Evolutionary conservation across 2,888 invertebrate species (phyloP), one percentile per base, ranked within the genome.

Genomic region (Daptonema setosum): DNA sequence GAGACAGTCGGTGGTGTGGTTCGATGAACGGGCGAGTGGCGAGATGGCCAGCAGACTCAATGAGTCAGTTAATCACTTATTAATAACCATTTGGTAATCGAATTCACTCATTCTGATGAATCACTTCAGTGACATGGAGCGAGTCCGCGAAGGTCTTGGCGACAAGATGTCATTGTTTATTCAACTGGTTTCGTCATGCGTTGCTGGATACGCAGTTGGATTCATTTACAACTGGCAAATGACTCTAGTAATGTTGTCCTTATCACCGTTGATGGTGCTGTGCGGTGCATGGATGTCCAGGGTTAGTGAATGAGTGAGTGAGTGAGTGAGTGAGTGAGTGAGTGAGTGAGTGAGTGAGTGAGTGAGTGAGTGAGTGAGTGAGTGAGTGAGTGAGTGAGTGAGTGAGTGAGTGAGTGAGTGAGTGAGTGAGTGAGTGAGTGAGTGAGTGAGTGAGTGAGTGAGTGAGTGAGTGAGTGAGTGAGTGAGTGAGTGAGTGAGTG

Each of bases 201-300:
- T 75, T 2, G 66, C 71, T 41, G 74, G 75, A 1, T 73, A 74
- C 60, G 63, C 69, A 28, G 70, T 77, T 47, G 76, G 76, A 0
- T 75, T 77, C 64, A 61, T 71, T 57, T 72, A 71, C 55, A 71
- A 74, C 60, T 78, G 78, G 78, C 73, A 77, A 62, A 69, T 78
- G 63, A 76, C 77, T 0, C 65, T 78, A 8, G 76, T 78, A 2
- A 74, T 78, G 66, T 68, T 78, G 66, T 71, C 76, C 0, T 67
- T 77, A 20, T 73, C 76, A 1, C 78, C 78, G 1, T 58, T 78
- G 2, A 61, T 75, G 8, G 72, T 70, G 28, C 66, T 70, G 2
- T 68, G 71, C 59, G 68, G 74, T 60, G 67, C 69, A 11, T 70
- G 69, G 64, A 69, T 72, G 62, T 72, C 71, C 58, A 69, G 72